Conservation (phyloP, 2,888 invertebrate species). For the Neria commutata region DNA sequence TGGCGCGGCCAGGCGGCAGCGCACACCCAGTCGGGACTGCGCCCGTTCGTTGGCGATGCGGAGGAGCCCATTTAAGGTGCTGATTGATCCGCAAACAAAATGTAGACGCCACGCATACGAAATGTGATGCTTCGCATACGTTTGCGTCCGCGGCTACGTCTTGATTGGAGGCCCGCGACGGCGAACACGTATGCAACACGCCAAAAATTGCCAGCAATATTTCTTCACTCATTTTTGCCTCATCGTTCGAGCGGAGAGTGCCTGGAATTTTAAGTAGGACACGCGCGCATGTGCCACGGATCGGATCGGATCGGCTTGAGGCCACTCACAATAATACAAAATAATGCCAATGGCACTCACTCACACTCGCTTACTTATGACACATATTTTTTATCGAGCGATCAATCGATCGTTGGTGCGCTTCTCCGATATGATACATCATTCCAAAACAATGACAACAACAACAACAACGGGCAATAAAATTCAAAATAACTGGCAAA, state of each 20-base stretch:
- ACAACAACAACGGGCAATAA: slow-evolving; percentile 16
- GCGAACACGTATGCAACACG: neutral
- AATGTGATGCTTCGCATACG: slow-evolving; percentile 5
- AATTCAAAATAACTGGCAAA: too few relatives aligned
- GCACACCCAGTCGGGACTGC: too few relatives aligned
- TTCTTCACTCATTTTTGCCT: neutral
- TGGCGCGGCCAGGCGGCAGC: too few relatives aligned
- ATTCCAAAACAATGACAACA: too few relatives aligned
- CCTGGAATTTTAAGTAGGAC: slow-evolving; percentile 16
- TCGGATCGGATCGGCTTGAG: too few relatives aligned
- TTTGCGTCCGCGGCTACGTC: neutral
- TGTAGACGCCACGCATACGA: slow-evolving; percentile 20
- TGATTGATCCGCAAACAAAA: slow-evolving; percentile 47
- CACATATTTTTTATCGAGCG: slow-evolving; percentile 1
- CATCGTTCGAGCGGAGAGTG: neutral
- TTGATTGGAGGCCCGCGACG: too few relatives aligned
- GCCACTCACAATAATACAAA: neutral
- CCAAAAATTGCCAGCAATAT: neutral
- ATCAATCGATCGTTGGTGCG: neutral
- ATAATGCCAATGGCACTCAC: neutral
- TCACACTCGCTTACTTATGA: too few relatives aligned
- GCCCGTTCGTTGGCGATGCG: slow-evolving; percentile 34
- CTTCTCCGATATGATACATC: neutral
- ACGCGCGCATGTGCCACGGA: slow-evolving; percentile 9
- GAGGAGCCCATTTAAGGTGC: slow-evolving; percentile 47